These are phyloP conservation scores for Liasis olivaceus DNA, from an alignment of 2,797 vertebrate genomes.

Conservation along the genomic window DNA sequence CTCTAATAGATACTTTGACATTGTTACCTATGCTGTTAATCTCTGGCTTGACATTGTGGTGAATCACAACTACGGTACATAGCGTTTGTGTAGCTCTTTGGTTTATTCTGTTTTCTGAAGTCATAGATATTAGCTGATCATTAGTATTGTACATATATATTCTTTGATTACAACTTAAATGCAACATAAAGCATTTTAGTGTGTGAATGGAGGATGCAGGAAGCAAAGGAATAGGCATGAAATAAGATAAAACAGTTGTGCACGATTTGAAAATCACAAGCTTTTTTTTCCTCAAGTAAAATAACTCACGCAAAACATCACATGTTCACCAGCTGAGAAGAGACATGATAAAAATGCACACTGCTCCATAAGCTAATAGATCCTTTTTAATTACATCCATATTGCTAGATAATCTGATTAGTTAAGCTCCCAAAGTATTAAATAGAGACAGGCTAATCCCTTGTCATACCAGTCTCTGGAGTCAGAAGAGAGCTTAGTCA, in stretches of 20 bases:
- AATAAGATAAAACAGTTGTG: background rate
- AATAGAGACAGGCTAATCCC: background rate
- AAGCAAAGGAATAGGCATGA: background rate
- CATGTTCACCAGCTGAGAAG: background rate
- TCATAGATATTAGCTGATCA: background rate
- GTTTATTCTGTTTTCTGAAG: background rate
- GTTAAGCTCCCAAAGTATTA: conserved; percentile 7
- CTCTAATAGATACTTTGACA: background rate
- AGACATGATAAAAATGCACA: background rate
- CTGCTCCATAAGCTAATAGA: background rate
- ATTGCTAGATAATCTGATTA: conserved; percentile 6
- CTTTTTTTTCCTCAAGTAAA: background rate
- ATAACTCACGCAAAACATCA: background rate
- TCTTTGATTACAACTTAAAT: background rate
- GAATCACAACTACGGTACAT: background rate
- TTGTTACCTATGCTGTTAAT: background rate
- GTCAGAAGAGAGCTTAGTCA: background rate
- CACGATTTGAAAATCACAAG: background rate
- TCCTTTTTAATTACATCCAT: background rate
- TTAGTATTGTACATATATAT: background rate
- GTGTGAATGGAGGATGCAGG: background rate
- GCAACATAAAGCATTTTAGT: background rate
- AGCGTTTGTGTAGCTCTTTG: background rate
- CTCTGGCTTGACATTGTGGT: background rate
- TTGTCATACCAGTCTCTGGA: background rate